Percentiles rank a stretch among this genome's conserved stretches.
These are phyloP conservation scores for Xenentodon cancila DNA, from an alignment of 2,797 vertebrate genomes.

Conservation along the genomic window DNA sequence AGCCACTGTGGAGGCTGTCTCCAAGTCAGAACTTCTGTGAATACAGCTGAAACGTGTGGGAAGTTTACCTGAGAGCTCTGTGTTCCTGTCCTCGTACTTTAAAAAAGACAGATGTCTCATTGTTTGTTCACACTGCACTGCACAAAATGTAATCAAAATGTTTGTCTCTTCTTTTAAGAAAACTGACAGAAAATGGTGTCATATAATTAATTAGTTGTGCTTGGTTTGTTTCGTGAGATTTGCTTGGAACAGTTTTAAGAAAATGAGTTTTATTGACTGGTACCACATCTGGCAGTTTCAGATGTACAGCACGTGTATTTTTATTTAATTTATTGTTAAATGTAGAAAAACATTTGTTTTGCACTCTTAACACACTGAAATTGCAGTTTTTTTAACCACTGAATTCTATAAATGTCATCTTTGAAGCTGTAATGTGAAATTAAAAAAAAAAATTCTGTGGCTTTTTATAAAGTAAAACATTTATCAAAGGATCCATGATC, in stretches of 20 bases:
- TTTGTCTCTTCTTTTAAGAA: constrained; percentile 20
- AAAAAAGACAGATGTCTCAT: not conserved
- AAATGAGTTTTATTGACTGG: constrained; percentile 13
- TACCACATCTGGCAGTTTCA: constrained; percentile 9
- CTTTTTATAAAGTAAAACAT: constrained; percentile 36
- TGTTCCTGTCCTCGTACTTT: not conserved
- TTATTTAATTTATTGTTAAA: constrained; percentile 27
- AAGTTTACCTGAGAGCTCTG: constrained; percentile 2
- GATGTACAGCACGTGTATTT: constrained; percentile 24
- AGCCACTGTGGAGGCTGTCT: constrained; percentile 6
- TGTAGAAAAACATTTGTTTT: not conserved
- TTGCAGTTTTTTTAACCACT: constrained; percentile 10
- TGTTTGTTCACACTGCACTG: not conserved
- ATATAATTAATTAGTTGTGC: constrained; percentile 12
- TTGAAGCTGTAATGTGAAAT: constrained; percentile 26
- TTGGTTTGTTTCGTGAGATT: constrained; percentile 14
- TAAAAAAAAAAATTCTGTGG: constrained; percentile 27
- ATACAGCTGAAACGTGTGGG: not conserved
- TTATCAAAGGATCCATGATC: not conserved
- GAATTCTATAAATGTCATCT: constrained; percentile 24
- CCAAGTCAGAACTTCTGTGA: not conserved
- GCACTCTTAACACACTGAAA: not conserved
- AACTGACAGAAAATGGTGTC: constrained; percentile 17
- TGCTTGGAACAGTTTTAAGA: not conserved
- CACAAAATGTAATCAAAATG: not conserved